Evolutionary conservation across 2,797 vertebrate species (phyloP), one percentile per base, ranked within the genome.

Genomic region (Channa striata): DNA sequence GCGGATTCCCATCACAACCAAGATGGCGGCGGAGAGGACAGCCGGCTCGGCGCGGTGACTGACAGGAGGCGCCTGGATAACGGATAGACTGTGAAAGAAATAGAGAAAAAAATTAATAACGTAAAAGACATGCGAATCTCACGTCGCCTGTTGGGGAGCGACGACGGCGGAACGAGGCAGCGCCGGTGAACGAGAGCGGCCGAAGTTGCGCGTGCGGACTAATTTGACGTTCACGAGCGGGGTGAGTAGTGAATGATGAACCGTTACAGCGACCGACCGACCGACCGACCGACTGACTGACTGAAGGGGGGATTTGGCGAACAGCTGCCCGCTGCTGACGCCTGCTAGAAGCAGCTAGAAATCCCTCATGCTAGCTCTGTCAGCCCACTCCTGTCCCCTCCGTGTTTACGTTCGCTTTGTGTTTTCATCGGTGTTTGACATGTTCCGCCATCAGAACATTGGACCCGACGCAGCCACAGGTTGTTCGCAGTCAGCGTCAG

Each of bases 1-100:
- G 69, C 76, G 68, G 86, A 74, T 77, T 85, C 79, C 73, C 87
- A 90, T 87, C 85, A 88, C 83, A 90, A 83, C 74, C 90, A 92
- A 92, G 83, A 92, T 92, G 91, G 91, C 91, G 88, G 74, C 85
- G 69, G 67, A 74, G 86, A 86, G 80, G 69, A 74, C 82, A 84
- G 82, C 87, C 89, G 91, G 89, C 78, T 58, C 84, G 30, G 49
- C 70, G 2, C 76, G 21, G 42, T 81, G 87, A 86, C 68, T 77
- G 88, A 85, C 81, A 39, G 78, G 58, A 46, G 75, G 50, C 44
- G 68, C 63, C 20, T 8, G 71, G 68, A 77, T 62, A 52, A 72
- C 76, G 76, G 61, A n/a, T 21, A 13, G 20, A 54, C 48, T 50
- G 30, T 3, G n/a, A 25, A 47, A 43, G 1, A 16, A 49, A 9